Evolutionary conservation across 2,888 invertebrate genomes (phyloP).

Genomic region (Galeruca laticollis): DNA sequence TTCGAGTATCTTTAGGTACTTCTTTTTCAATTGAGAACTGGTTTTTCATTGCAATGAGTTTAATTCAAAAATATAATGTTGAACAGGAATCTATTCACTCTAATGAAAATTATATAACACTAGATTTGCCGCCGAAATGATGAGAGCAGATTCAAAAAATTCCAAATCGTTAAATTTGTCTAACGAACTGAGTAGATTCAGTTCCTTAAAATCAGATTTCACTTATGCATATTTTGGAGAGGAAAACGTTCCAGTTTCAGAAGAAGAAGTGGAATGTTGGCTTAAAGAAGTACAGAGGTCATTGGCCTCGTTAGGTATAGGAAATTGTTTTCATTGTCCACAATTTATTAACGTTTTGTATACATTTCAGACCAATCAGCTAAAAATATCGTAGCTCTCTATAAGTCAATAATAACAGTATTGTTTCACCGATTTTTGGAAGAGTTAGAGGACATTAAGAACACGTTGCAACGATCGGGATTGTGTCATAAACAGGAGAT

Average conservation of each 20-base stretch:
- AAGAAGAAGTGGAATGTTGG: slow-evolving; percentile 50
- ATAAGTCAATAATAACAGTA: slow-evolving; percentile 53
- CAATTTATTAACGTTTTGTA: background rate
- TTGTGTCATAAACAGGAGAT: slow-evolving; percentile 38
- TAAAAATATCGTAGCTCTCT: slow-evolving; percentile 51
- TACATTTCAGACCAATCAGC: slow-evolving; percentile 50
- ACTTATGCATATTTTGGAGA: slow-evolving; percentile 16
- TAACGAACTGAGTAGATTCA: slow-evolving; percentile 20
- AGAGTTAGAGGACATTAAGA: slow-evolving; percentile 51
- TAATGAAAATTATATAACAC: too few species aligned
- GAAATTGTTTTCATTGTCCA: background rate
- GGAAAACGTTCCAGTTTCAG: slow-evolving; percentile 19
- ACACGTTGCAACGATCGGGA: slow-evolving; percentile 23
- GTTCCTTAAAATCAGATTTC: slow-evolving; percentile 33
- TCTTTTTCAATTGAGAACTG: too few species aligned
- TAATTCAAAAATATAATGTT: too few species aligned
- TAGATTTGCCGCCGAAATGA: background rate
- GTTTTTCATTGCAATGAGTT: too few species aligned
- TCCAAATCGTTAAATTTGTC: slow-evolving; percentile 16
- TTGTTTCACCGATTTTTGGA: slow-evolving; percentile 57
- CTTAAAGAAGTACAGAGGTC: slow-evolving; percentile 46
- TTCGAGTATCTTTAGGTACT: too few species aligned
- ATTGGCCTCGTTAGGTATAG: slow-evolving; percentile 44
- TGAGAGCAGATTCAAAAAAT: background rate
- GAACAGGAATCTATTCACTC: too few species aligned